These are phyloP conservation scores for Tenthredo amoena DNA, from an alignment of 2,888 invertebrate genomes.

Conservation along the genomic window DNA sequence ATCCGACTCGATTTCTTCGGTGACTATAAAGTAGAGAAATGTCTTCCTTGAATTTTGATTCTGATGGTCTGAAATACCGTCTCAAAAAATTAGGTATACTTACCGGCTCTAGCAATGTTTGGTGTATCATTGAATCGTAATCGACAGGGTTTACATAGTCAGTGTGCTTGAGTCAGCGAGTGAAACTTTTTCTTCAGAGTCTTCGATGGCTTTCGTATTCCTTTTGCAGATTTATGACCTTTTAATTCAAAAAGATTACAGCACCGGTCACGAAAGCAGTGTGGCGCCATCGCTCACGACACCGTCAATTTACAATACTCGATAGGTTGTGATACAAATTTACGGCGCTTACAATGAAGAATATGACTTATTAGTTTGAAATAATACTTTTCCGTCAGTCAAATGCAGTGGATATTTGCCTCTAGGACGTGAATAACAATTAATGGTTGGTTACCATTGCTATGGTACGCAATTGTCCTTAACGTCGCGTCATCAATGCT, in stretches of 20 bases:
- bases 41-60: background rate
- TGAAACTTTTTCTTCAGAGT: background rate
- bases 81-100: background rate
- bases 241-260: background rate
- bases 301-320: background rate
- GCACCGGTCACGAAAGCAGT: background rate
- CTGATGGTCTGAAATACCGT: background rate
- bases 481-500: too few relatives aligned
- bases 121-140: background rate
- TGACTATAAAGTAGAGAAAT: too few relatives aligned
- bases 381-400: too few relatives aligned
- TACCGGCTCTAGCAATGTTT: background rate
- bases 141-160: background rate
- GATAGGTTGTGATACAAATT: too few relatives aligned
- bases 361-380: too few relatives aligned
- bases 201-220: background rate
- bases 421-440: too few relatives aligned
- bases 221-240: background rate
- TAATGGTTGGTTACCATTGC: too few relatives aligned
- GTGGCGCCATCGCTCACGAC: background rate
- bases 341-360: too few relatives aligned
- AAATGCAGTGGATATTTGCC: too few relatives aligned
- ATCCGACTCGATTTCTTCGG: too few relatives aligned
- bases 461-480: too few relatives aligned
- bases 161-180: background rate